These are phyloP conservation scores for Sphecodes monilicornis DNA, from an alignment of 2,888 invertebrate species.

Conservation along the genomic window DNA sequence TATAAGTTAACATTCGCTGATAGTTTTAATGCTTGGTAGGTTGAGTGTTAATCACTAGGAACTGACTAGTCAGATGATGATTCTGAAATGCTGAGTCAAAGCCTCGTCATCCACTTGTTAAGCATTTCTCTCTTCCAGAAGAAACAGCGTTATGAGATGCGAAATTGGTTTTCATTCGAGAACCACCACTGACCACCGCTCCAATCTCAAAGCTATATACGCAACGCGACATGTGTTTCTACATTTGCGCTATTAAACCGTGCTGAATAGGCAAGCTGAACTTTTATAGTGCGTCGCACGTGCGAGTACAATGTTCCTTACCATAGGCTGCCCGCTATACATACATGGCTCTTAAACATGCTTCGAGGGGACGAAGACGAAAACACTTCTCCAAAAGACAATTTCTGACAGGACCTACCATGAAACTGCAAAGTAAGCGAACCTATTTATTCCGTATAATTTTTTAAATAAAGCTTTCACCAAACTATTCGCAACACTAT, in stretches of 20 bases:
- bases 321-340: background rate
- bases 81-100: background rate
- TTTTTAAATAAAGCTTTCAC: background rate
- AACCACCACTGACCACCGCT: background rate
- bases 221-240: constrained; percentile 7
- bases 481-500: background rate
- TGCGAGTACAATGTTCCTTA: constrained; percentile 1
- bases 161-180: background rate
- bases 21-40: too few relatives aligned
- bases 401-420: background rate
- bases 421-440: too few relatives aligned
- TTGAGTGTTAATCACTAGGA: too few relatives aligned
- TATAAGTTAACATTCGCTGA: too few relatives aligned
- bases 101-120: background rate
- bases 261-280: constrained; percentile 8
- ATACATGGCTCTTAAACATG: background rate
- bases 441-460: background rate
- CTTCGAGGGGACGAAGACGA: background rate
- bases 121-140: background rate
- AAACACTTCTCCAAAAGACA: background rate
- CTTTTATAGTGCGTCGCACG: constrained; percentile 3
- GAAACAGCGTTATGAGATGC: background rate
- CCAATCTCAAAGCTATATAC: background rate
- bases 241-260: background rate
- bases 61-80: too few relatives aligned